Evolutionary conservation across 2,888 invertebrate genomes (phyloP).

Genomic region (Cryptocephalus moraei): DNA sequence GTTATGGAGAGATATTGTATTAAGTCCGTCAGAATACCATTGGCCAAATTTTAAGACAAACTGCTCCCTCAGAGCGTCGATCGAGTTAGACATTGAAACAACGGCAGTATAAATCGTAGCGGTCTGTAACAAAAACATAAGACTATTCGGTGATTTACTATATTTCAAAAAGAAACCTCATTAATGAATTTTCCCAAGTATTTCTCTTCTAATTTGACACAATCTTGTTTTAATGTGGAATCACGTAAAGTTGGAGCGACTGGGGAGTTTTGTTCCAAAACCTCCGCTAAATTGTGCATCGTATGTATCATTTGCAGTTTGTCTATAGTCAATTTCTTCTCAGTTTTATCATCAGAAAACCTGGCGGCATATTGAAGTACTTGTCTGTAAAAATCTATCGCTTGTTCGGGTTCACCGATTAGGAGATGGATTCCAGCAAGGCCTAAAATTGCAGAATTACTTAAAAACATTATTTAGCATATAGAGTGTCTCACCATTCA

Average conservation of each 20-base stretch:
- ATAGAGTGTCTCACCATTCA: conserved; percentile 44
- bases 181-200: conserved; percentile 42
- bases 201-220: conserved; percentile 44
- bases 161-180: conserved; percentile 14
- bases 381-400: conserved; percentile 50
- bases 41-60: conserved; percentile 25
- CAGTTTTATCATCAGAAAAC: conserved; percentile 34
- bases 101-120: conserved; percentile 13
- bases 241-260: conserved; percentile 44
- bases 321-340: conserved; percentile 45
- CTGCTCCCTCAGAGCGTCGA: conserved; percentile 18
- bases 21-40: conserved; percentile 38
- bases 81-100: conserved; percentile 4
- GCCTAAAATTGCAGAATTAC: conserved; percentile 31
- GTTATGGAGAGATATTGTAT: conserved; percentile 26
- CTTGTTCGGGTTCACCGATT: conserved; percentile 40
- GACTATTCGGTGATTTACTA: not conserved
- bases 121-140: conserved; percentile 14
- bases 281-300: conserved; percentile 51
- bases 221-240: conserved; percentile 39
- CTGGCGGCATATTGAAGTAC: conserved; percentile 43
- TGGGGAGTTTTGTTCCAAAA: conserved; percentile 33
- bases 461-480: not conserved
- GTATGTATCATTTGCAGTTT: conserved; percentile 57
- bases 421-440: conserved; percentile 55